Conservation (phyloP, 2,113 vertebrate species). For the Odocoileus hemionus region DNA sequence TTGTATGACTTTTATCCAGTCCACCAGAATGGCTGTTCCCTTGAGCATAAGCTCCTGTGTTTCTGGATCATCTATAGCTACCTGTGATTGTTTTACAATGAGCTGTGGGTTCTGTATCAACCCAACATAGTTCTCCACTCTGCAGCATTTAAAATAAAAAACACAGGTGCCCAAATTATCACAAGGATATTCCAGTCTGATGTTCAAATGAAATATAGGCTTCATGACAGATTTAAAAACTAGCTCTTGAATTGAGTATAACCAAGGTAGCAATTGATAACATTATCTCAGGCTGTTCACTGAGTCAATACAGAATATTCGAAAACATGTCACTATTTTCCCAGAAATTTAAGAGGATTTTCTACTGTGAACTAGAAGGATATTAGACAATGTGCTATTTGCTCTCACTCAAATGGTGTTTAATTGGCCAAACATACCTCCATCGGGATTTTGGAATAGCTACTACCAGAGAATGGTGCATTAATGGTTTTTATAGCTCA, state of each 20-base stretch:
- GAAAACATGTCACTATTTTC: slow-evolving; percentile 56
- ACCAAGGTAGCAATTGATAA: slow-evolving; percentile 19
- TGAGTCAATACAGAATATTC: slow-evolving; percentile 53
- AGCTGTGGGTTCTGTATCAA: neutral
- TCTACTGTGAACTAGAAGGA: slow-evolving; percentile 33
- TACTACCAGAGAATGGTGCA: neutral
- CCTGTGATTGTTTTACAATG: neutral
- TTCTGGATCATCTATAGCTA: neutral
- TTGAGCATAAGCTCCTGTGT: neutral
- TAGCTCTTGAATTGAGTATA: neutral
- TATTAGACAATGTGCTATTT: slow-evolving; percentile 55
- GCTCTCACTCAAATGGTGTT: neutral
- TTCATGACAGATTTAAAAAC: neutral
- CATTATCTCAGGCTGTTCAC: neutral
- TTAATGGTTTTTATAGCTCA: slow-evolving; percentile 22
- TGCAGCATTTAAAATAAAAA: neutral
- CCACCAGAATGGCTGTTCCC: neutral
- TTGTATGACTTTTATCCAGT: neutral
- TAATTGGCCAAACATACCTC: slow-evolving; percentile 28
- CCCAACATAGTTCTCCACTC: neutral
- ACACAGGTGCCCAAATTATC: neutral
- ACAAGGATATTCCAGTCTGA: neutral
- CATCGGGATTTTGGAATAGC: neutral
- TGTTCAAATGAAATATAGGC: neutral
- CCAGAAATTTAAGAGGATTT: slow-evolving; percentile 62